These are phyloP conservation scores for Panagrolaimus sp. DNA, from an alignment of 1,140 invertebrate genomes.

Conservation along the genomic window DNA sequence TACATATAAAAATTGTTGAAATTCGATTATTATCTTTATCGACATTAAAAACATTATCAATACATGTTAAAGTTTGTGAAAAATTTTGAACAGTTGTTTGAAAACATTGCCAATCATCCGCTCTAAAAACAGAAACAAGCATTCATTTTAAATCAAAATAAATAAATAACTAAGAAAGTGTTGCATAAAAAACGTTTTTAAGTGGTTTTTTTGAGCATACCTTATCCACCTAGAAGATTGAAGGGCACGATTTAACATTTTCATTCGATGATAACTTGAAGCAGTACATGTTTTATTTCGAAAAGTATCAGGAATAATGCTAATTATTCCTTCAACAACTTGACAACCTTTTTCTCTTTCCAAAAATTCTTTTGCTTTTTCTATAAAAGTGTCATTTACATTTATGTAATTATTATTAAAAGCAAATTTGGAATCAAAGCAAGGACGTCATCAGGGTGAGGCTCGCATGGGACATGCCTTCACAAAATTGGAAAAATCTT, in stretches of 20 bases:
- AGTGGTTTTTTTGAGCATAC: neutral
- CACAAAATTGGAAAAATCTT: no score
- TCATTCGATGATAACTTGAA: neutral
- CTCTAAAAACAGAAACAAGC: neutral
- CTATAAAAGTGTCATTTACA: neutral
- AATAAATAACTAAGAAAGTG: no score
- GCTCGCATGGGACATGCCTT: no score
- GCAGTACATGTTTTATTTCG: neutral
- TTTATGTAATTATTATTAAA: no score
- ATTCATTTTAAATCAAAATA: neutral
- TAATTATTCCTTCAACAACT: constrained; percentile 6
- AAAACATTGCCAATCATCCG: constrained; percentile 10
- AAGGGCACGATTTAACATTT: constrained; percentile 10
- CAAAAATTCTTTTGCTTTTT: constrained; percentile 2
- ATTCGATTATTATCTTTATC: constrained; percentile 7
- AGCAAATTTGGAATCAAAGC: no score
- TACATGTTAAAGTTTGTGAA: neutral
- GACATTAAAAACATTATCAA: constrained; percentile 7
- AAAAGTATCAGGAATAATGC: constrained; percentile 5
- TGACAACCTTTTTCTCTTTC: neutral
- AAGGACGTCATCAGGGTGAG: no score
- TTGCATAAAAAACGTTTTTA: no score
- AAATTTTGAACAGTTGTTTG: constrained; percentile 3
- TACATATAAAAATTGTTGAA: constrained; percentile 6
- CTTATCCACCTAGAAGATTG: neutral